phyloP scores from a whole-genome alignment of 1,140 invertebrate species.

The Solenopsis fugax region DNA sequence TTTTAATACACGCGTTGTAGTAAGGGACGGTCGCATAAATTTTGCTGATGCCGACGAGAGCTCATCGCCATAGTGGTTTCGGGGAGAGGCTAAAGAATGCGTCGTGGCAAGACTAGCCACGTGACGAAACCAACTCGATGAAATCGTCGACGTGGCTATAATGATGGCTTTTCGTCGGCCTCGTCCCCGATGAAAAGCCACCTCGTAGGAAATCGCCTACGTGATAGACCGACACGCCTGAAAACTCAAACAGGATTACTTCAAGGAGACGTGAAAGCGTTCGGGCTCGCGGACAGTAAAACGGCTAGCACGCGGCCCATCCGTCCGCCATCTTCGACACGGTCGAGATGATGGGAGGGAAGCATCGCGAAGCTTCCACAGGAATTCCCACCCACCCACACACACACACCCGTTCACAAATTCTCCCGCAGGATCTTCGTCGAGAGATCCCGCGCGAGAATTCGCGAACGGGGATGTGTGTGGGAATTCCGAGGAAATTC shows the following conservation, averaged over 20 bases:
- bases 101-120: background rate
- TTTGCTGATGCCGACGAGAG: background rate
- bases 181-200: conserved; percentile 14
- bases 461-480: too few species aligned
- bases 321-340: conserved; percentile 18
- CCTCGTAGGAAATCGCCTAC: background rate
- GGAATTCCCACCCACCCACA: background rate
- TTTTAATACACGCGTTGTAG: too few species aligned
- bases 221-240: too few species aligned
- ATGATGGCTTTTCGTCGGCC: background rate
- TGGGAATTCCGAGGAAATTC: background rate
- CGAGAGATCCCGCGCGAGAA: background rate
- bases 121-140: conserved; percentile 12
- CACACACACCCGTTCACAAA: too few species aligned
- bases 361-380: background rate
- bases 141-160: background rate
- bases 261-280: too few species aligned
- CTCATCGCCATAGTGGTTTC: background rate
- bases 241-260: background rate
- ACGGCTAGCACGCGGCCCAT: background rate
- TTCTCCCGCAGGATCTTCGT: background rate
- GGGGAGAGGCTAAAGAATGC: background rate
- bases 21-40: background rate
- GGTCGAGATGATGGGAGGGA: background rate
- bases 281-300: background rate